Evolutionary conservation across 2,113 vertebrate species (phyloP), one percentile per base, ranked within the genome.

Genomic region (Eulacestoma nigropectus): DNA sequence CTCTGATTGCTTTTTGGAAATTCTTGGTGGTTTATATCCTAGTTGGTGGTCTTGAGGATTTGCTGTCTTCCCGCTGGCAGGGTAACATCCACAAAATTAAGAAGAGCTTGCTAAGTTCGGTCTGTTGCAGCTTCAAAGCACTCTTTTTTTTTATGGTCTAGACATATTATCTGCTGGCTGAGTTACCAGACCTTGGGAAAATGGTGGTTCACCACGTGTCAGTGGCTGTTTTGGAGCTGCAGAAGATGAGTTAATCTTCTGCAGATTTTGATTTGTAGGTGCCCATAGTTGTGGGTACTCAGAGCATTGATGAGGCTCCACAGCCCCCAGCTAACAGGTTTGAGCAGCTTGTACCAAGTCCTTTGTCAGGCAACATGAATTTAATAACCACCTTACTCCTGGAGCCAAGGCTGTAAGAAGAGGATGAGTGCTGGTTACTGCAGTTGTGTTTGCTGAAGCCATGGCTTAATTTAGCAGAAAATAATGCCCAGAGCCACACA

Each of bases 121-220:
- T 77, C 60, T 63, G n/a, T 67, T 50, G 59, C 4, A 49, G 64
- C 86, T 91, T 95, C 80, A 87, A 90, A 90, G 76, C 18, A 3
- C 32, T 59, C 32, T 41, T 68, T 57, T 62, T 62, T 81, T 77
- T 13, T 12, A 30, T 16, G 37, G 92, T 89, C 85, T 94, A 84
- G 73, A 55, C 17, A 0, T 68, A 52, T 78, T 94, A 89, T 82
- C 44, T 65, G 53, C 70, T 87, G 74, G 32, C 57, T 83, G 78
- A 95, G 41, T 92, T 95, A 81, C 91, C 68, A 93, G 94, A 85
- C 86, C 68, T 89, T 87, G 84, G 91, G 89, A 91, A 90, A 69
- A 81, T 37, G 42, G 37, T 67, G 88, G 88, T 92, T 92, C 72
- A 63, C 78, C 47, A 42, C 1, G 6, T 95, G 82, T 93, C 75